A percentile compares a stretch with the other conserved stretches of the same genome.
These are phyloP conservation scores for Cephus nigrinus DNA, from an alignment of 2,888 invertebrate species.

Conservation along the genomic window DNA sequence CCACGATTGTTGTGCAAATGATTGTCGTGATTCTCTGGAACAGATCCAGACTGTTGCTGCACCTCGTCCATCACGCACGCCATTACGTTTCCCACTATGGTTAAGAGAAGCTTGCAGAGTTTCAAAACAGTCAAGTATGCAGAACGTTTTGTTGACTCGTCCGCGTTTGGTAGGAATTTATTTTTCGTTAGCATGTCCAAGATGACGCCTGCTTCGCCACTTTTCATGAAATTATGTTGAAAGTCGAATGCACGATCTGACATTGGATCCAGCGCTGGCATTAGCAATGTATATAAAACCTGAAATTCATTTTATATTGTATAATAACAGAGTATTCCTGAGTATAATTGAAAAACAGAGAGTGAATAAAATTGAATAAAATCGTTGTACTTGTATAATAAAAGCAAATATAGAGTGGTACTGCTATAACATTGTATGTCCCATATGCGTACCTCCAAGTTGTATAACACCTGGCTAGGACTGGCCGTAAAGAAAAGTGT, in stretches of 20 bases:
- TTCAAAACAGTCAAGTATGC: conserved; percentile 90
- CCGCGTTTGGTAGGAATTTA: conserved; percentile 83
- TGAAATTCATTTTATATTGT: conserved; percentile 54
- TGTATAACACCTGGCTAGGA: conserved; percentile 81
- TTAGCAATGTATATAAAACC: conserved; percentile 89
- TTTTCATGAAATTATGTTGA: conserved; percentile 76
- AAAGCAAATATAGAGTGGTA: not conserved
- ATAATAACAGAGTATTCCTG: not conserved
- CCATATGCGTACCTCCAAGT: conserved; percentile 72
- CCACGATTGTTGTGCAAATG: conserved; percentile 59
- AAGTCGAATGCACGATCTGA: conserved; percentile 80
- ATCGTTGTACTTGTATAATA: not conserved
- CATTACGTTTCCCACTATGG: conserved; percentile 85
- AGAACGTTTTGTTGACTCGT: conserved; percentile 81
- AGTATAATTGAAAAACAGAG: conserved; percentile 5
- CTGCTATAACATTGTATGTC: not conserved
- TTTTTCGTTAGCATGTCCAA: conserved; percentile 87
- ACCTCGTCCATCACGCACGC: conserved; percentile 72
- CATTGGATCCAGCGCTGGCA: conserved; percentile 88
- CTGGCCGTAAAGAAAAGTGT: conserved; percentile 77
- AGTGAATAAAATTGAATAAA: conserved; percentile 19
- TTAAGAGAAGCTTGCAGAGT: conserved; percentile 88
- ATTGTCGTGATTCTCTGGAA: conserved; percentile 65
- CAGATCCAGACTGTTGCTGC: conserved; percentile 65
- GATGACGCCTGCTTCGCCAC: conserved; percentile 76